Evolutionary conservation across 2,797 vertebrate species (phyloP).

Genomic region (Mormyrops attenuatus): DNA sequence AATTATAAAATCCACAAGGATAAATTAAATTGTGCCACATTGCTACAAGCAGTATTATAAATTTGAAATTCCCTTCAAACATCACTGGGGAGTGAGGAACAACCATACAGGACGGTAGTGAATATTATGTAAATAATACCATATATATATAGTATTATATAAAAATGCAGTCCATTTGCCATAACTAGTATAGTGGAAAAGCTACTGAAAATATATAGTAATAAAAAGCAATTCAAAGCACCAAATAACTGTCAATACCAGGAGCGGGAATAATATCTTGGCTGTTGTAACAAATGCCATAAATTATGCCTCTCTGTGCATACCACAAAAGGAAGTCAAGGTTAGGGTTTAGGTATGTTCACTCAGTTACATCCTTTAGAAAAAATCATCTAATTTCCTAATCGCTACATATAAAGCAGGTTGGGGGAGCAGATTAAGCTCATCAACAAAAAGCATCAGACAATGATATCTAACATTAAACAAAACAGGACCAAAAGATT

Average conservation of each 20-base stretch:
- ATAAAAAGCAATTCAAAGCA: background rate
- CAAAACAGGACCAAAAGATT: background rate
- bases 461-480: background rate
- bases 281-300: background rate
- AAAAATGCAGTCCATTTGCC: no score
- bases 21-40: background rate
- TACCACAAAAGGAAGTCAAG: background rate
- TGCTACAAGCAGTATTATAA: background rate
- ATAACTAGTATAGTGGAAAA: background rate
- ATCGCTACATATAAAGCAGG: background rate
- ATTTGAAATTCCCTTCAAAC: background rate
- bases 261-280: background rate
- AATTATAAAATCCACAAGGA: background rate
- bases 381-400: background rate
- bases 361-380: background rate
- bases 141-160: no score
- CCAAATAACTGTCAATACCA: background rate
- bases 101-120: background rate
- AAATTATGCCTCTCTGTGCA: background rate
- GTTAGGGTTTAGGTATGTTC: background rate
- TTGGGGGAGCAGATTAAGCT: background rate
- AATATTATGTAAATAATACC: no score
- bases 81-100: background rate
- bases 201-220: background rate
- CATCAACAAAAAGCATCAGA: background rate